Conservation (phyloP, 2,113 vertebrate species). For the Erpornis zantholeuca region DNA sequence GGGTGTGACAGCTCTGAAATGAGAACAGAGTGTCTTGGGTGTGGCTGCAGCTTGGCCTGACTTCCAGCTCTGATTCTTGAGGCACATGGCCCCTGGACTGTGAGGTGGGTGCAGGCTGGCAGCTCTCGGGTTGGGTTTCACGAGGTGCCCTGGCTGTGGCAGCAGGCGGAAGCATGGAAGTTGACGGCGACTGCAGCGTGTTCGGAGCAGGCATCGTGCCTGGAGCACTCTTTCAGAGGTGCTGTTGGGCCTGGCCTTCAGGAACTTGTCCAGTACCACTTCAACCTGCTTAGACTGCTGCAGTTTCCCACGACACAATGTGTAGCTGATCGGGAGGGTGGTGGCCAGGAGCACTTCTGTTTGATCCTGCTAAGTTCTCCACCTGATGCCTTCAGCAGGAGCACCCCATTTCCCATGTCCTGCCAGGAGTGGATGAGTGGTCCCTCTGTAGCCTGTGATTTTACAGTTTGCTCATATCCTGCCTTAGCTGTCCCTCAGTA, state of each 20-base stretch:
- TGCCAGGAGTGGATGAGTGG: not conserved
- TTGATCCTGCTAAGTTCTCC: not conserved
- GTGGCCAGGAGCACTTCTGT: not conserved
- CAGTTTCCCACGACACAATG: rapidly evolving
- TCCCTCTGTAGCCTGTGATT: not conserved
- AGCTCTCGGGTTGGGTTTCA: not conserved
- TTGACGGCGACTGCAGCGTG: rapidly evolving
- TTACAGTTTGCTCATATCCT: not conserved
- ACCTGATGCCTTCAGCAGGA: not conserved
- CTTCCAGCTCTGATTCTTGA: not conserved
- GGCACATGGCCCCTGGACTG: not conserved
- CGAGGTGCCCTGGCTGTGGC: not conserved
- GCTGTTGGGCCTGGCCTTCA: not conserved
- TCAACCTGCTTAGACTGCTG: not conserved
- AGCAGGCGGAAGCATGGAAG: rapidly evolving
- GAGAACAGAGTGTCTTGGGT: not conserved
- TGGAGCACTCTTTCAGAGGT: not conserved
- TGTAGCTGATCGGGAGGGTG: not conserved
- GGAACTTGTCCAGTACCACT: not conserved
- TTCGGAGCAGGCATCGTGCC: rapidly evolving
- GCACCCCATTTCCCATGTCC: not conserved
- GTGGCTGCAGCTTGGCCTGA: not conserved
- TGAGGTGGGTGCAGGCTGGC: not conserved
- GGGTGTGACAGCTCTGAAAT: not conserved
- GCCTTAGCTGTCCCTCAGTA: not conserved